phyloP scores from a whole-genome alignment of 2,888 invertebrate genomes.

The Diplazon laetatorius region DNA sequence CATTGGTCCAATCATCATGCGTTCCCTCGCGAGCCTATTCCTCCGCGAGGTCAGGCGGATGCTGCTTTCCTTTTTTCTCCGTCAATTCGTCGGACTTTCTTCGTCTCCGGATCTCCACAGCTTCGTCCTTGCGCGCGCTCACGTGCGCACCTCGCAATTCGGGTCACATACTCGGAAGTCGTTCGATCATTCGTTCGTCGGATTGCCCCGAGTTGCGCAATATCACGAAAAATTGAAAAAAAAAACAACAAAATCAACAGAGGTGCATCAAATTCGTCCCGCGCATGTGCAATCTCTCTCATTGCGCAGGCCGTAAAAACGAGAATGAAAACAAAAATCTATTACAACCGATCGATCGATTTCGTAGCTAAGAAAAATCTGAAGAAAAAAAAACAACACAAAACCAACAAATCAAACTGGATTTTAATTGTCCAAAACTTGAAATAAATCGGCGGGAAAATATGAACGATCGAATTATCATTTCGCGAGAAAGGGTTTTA shows the following conservation, averaged over 20 bases:
- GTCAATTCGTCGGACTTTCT: constrained; percentile 43
- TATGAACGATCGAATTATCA: too few relatives aligned
- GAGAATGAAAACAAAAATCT: too few relatives aligned
- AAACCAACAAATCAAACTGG: too few relatives aligned
- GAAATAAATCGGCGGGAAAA: too few relatives aligned
- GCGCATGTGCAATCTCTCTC: too few relatives aligned
- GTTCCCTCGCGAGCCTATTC: not conserved
- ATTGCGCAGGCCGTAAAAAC: too few relatives aligned
- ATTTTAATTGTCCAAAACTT: too few relatives aligned
- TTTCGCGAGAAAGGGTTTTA: too few relatives aligned
- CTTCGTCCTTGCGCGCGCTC: constrained; percentile 14
- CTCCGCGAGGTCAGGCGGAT: constrained; percentile 39
- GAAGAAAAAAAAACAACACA: too few relatives aligned
- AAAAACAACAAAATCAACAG: too few relatives aligned
- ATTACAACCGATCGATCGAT: too few relatives aligned
- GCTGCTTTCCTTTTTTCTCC: constrained; percentile 17
- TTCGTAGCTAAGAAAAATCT: too few relatives aligned
- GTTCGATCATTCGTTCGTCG: constrained; percentile 10
- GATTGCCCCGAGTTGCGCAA: constrained; percentile 72
- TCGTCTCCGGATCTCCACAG: constrained; percentile 20
- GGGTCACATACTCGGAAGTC: constrained; percentile 45
- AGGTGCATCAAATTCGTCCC: not conserved
- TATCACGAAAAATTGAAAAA: constrained; percentile 69
- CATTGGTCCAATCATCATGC: constrained; percentile 24
- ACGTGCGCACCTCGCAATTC: constrained; percentile 47